A percentile compares a stretch with the other conserved stretches of the same genome.
phyloP scores from a whole-genome alignment of 92 coral and sea anemone species.

The Meandrina meandrites region DNA sequence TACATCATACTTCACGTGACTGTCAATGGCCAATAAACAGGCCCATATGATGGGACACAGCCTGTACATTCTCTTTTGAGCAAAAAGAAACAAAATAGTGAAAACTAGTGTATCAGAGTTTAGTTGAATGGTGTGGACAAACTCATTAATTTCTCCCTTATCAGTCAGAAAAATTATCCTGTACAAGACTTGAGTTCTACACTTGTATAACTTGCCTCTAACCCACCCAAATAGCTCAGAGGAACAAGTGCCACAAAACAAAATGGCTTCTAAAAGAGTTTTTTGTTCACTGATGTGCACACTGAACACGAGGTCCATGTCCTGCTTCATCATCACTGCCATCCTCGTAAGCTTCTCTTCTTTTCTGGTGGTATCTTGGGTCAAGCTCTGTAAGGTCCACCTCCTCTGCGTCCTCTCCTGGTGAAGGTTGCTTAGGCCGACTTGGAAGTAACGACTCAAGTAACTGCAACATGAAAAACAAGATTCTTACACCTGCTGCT shows the following conservation, averaged over 20 bases:
- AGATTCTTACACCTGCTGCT: not conserved
- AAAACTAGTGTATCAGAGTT: not conserved
- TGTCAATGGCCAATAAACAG: constrained; percentile 12
- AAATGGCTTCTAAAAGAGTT: constrained; percentile 16
- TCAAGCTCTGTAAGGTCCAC: constrained; percentile 85
- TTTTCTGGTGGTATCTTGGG: constrained; percentile 62
- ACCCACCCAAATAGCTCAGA: not conserved
- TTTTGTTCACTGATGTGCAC: constrained; percentile 86
- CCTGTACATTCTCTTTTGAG: constrained; percentile 20
- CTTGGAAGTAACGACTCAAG: constrained; percentile 83
- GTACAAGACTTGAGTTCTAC: not conserved
- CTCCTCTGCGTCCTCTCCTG: constrained; percentile 77
- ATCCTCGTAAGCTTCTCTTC: constrained; percentile 87
- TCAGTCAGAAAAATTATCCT: not conserved
- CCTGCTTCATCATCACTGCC: constrained; percentile 91
- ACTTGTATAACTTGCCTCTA: constrained; percentile 10
- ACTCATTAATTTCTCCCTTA: not conserved
- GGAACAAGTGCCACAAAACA: constrained; percentile 18
- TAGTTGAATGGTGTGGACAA: not conserved
- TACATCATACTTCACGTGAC: not conserved
- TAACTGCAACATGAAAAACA: constrained; percentile 48
- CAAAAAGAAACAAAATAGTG: constrained; percentile 6
- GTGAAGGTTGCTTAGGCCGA: constrained; percentile 65
- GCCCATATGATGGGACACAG: constrained; percentile 2
- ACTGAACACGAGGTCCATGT: constrained; percentile 90